These are phyloP conservation scores for Dermolepida albohirtum DNA, from an alignment of 2,888 invertebrate species.

Conservation along the genomic window DNA sequence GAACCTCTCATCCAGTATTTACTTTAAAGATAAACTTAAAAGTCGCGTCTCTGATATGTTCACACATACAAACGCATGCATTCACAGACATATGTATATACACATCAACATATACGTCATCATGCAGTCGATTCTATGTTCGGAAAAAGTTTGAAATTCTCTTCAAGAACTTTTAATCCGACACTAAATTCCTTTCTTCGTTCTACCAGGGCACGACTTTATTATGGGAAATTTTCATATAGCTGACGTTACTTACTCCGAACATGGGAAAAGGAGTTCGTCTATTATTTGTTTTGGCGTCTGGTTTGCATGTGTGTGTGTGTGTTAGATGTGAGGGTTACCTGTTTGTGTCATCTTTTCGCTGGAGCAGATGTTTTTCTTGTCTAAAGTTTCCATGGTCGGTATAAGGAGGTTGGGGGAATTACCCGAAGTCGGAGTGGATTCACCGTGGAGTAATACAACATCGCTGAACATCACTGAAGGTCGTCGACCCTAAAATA, in stretches of 20 bases:
- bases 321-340: slow-evolving; percentile 52
- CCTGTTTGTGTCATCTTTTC: slow-evolving; percentile 92
- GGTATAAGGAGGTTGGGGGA: slow-evolving; percentile 57
- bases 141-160: slow-evolving; percentile 4
- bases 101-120: not conserved
- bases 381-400: slow-evolving; percentile 61
- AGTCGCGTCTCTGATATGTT: not conserved
- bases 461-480: slow-evolving; percentile 93
- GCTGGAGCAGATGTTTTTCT: slow-evolving; percentile 79
- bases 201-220: not conserved
- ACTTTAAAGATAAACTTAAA: slow-evolving; percentile 13
- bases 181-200: slow-evolving; percentile 26
- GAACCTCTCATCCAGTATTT: slow-evolving; percentile 4
- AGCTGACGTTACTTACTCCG: slow-evolving; percentile 3
- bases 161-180: slow-evolving; percentile 40
- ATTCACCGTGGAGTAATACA: slow-evolving; percentile 77
- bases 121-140: not conserved
- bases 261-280: not conserved
- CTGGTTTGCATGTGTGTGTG: too few species aligned
- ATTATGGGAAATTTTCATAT: slow-evolving; percentile 9
- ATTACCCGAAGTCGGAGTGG: slow-evolving; percentile 53
- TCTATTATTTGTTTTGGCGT: too few species aligned
- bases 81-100: not conserved
- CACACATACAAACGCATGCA: not conserved
- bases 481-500: slow-evolving; percentile 71